These are phyloP conservation scores for Trididemnum nubilum DNA, from an alignment of 23 tunicate species.

Conservation along the genomic window DNA sequence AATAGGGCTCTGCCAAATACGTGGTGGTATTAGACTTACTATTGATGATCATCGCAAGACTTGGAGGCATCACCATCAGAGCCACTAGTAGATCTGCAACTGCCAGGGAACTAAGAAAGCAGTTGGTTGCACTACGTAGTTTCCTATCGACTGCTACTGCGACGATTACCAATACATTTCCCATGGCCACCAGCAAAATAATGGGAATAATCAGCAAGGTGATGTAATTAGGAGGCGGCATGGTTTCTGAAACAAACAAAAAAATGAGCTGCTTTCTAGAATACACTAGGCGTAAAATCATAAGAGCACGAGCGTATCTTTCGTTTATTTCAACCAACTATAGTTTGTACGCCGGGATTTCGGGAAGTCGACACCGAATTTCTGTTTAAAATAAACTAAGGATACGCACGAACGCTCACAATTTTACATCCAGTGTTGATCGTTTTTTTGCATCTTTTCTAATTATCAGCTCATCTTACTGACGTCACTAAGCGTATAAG, in stretches of 20 bases:
- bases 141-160: conserved; percentile 72
- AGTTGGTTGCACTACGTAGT: conserved; percentile 86
- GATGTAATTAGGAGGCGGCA: conserved; percentile 26
- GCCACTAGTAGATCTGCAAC: conserved; percentile 94
- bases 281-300: neutral
- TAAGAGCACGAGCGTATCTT: no score
- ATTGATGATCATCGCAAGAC: conserved; percentile 79
- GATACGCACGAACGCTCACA: no score
- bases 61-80: conserved; percentile 90
- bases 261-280: neutral
- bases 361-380: no score
- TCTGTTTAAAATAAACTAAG: no score
- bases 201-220: conserved; percentile 61
- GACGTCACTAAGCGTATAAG: no score
- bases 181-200: conserved; percentile 66
- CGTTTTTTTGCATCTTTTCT: no score
- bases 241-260: neutral
- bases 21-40: conserved; percentile 82
- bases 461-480: no score
- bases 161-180: conserved; percentile 76
- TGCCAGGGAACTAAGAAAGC: conserved; percentile 88
- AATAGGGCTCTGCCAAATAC: no score
- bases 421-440: no score
- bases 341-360: no score
- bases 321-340: no score